Percentiles rank a stretch among this genome's conserved stretches.
Conservation (phyloP, 2,888 invertebrate genomes). For the Drepanosiphum platanoidis region DNA sequence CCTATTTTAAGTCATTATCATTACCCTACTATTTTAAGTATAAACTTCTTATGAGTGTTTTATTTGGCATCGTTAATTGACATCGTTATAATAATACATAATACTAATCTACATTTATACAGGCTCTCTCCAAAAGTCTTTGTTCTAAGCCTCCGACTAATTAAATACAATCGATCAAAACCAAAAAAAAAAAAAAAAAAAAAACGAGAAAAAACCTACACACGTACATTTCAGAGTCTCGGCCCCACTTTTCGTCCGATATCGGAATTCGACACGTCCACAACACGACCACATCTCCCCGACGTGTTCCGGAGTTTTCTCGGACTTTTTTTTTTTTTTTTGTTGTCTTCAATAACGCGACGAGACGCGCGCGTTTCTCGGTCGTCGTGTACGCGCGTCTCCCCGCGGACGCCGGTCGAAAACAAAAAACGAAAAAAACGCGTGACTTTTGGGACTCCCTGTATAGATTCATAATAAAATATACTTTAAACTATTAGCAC, state of each 20-base stretch:
- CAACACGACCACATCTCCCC: no score
- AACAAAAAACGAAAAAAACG: background rate
- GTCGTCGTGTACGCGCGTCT: background rate
- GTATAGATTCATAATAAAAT: constrained; percentile 36
- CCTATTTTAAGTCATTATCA: constrained; percentile 46
- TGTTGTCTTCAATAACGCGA: no score
- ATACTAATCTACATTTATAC: constrained; percentile 20
- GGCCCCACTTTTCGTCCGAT: no score
- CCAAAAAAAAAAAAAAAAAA: no score
- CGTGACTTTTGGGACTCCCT: constrained; percentile 1
- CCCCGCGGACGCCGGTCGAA: no score
- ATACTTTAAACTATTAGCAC: constrained; percentile 28
- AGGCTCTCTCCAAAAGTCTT: constrained; percentile 12
- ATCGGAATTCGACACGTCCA: no score
- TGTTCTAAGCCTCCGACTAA: background rate
- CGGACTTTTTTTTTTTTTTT: no score
- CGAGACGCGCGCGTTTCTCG: no score
- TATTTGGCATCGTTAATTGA: background rate
- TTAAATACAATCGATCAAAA: no score
- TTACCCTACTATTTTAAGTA: constrained; percentile 19
- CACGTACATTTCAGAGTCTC: no score
- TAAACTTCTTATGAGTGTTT: background rate
- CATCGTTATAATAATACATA: background rate
- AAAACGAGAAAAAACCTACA: no score
- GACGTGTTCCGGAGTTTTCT: no score